Conservation (phyloP, 2,797 vertebrate species). For the Peromyscus nudipes region DNA sequence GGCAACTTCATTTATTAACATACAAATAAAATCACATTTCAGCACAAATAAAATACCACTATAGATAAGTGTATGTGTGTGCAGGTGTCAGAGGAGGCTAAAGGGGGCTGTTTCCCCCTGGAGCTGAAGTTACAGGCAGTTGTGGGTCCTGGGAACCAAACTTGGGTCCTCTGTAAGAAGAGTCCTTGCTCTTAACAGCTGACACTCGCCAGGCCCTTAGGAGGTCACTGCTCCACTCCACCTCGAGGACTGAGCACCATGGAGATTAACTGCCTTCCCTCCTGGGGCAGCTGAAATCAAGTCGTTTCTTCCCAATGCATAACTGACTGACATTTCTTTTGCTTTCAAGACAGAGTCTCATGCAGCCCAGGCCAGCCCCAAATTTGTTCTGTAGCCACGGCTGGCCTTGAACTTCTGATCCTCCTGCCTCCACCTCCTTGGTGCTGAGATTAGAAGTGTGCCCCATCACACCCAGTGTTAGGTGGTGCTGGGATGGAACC, state of each 20-base stretch:
- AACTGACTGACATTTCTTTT: background rate
- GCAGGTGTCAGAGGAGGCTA: background rate
- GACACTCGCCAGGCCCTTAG: background rate
- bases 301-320: background rate
- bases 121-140: background rate
- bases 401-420: background rate
- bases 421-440: background rate
- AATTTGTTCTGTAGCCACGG: background rate
- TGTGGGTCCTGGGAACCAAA: background rate
- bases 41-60: no score
- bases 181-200: background rate
- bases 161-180: background rate
- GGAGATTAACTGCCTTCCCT: background rate
- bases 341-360: background rate
- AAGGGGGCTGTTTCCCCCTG: background rate
- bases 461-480: background rate
- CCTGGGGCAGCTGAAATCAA: background rate
- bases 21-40: no score
- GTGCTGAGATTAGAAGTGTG: background rate
- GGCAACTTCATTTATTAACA: no score
- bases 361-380: background rate
- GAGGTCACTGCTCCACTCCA: background rate
- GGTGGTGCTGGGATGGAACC: background rate
- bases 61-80: background rate
- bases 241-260: background rate